Evolutionary conservation across 2,888 invertebrate genomes (phyloP).

Genomic region (Pterostichus niger): DNA sequence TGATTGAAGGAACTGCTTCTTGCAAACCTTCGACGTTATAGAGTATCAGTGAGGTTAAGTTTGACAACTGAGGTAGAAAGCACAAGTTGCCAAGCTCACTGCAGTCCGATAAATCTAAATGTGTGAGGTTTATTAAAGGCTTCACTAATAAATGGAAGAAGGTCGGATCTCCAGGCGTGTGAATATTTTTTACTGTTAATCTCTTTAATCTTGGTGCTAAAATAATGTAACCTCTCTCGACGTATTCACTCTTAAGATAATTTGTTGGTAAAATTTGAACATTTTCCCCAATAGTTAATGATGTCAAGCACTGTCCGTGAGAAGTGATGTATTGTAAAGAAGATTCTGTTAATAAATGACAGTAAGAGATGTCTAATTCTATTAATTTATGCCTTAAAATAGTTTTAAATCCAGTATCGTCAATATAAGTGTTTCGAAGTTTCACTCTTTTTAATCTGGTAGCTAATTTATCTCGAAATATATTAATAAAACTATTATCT

Average conservation of each 20-base stretch:
- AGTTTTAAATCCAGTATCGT: constrained; percentile 84
- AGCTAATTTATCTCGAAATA: constrained; percentile 84
- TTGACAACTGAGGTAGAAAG: constrained; percentile 83
- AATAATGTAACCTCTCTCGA: constrained; percentile 78
- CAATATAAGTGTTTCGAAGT: constrained; percentile 85
- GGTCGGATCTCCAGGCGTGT: constrained; percentile 76
- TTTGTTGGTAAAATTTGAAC: constrained; percentile 80
- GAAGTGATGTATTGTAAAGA: constrained; percentile 85
- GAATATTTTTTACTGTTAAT: constrained; percentile 80
- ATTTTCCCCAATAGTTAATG: constrained; percentile 85
- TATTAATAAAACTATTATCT: constrained; percentile 84
- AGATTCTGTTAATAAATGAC: constrained; percentile 82
- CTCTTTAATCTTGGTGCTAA: constrained; percentile 81
- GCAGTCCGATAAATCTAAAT: constrained; percentile 87
- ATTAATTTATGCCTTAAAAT: constrained; percentile 86
- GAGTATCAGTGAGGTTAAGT: constrained; percentile 87
- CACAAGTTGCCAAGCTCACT: constrained; percentile 82
- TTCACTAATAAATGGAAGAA: constrained; percentile 80
- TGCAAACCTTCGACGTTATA: constrained; percentile 88
- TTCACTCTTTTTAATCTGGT: constrained; percentile 85
- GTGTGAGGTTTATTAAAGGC: constrained; percentile 81
- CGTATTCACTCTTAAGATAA: constrained; percentile 72
- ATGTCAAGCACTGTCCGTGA: constrained; percentile 84
- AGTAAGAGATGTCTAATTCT: constrained; percentile 88
- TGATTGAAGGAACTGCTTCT: constrained; percentile 82